Evolutionary conservation across 2,888 invertebrate species (phyloP).

Genomic region (Neria commutata): DNA sequence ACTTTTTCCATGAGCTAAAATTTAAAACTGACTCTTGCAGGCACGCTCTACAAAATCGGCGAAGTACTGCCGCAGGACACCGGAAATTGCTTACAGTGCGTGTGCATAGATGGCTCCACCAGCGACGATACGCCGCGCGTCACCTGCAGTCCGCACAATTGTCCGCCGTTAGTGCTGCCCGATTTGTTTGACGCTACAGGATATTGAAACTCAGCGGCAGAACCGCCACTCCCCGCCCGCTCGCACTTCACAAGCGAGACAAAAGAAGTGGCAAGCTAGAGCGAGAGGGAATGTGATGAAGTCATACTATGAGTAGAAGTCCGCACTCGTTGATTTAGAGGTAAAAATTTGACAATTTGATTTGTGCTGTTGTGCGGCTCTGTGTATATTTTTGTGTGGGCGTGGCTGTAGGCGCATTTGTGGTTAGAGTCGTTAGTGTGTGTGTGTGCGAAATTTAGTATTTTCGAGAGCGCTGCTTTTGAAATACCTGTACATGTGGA

Average conservation of each 20-base stretch:
- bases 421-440: too few species aligned
- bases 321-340: too few species aligned
- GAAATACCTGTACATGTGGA: too few species aligned
- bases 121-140: slow-evolving; percentile 60
- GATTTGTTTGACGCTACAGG: slow-evolving; percentile 62
- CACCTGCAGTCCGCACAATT: slow-evolving; percentile 62
- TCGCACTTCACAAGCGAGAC: too few species aligned
- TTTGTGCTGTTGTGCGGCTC: neutral
- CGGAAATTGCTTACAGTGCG: slow-evolving; percentile 74
- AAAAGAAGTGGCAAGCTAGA: neutral
- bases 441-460: too few species aligned
- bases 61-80: slow-evolving; percentile 72
- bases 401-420: too few species aligned
- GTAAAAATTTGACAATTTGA: neutral
- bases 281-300: too few species aligned
- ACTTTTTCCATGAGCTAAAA: slow-evolving; percentile 5
- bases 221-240: too few species aligned
- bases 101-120: slow-evolving; percentile 67
- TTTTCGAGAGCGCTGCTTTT: too few species aligned
- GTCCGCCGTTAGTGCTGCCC: slow-evolving; percentile 60
- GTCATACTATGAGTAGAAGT: too few species aligned
- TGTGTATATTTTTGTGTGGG: neutral
- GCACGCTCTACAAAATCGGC: slow-evolving; percentile 69
- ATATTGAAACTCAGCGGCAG: slow-evolving; percentile 56
- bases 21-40: slow-evolving; percentile 62